phyloP scores from a whole-genome alignment of 2,113 vertebrate genomes.

The Bubo bubo region DNA sequence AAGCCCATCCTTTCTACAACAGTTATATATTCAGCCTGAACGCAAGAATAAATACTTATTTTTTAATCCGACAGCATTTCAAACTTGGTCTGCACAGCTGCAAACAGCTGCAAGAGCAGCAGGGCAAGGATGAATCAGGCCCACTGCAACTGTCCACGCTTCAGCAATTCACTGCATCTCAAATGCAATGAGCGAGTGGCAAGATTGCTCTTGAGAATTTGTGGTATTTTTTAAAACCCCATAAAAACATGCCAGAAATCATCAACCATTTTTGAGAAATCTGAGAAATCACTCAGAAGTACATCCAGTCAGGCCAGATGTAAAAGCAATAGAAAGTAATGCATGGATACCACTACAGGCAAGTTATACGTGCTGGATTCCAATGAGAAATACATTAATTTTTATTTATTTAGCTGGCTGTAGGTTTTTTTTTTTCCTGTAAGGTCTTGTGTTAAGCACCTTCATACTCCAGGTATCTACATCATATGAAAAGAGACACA shows the following conservation, averaged over 20 bases:
- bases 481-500: not conserved
- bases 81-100: not conserved
- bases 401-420: not conserved
- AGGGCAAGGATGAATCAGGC: not conserved
- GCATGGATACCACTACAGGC: not conserved
- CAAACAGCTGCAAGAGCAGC: not conserved
- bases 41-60: not conserved
- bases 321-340: not conserved
- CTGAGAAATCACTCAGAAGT: not conserved
- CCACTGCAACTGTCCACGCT: not conserved
- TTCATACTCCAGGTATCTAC: not conserved
- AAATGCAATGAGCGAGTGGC: accelerated
- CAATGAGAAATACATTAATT: not conserved
- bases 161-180: not conserved
- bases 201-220: not conserved
- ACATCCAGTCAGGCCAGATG: not conserved
- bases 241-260: not conserved
- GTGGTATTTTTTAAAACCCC: not conserved
- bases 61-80: not conserved
- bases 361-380: not conserved
- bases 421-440: accelerated
- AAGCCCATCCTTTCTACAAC: not conserved
- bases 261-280: not conserved
- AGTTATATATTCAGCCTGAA: not conserved
- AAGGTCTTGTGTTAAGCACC: not conserved